Base-by-base conservation (phyloP, 2,113 vertebrate species). In the Empidonax alnorum region DNA sequence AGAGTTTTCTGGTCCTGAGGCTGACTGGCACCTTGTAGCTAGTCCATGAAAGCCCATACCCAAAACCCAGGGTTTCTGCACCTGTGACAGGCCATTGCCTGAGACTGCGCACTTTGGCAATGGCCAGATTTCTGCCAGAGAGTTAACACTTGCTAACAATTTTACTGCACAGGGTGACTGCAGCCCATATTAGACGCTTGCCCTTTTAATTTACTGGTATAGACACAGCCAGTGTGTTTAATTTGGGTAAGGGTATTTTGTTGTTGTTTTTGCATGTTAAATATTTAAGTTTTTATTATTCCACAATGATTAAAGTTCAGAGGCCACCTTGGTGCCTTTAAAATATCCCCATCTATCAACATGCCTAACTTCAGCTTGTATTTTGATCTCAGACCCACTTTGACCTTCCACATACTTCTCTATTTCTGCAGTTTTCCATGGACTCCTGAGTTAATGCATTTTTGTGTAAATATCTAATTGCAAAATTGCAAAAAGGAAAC, bases 351-450 rank as follows among this genome's bases (percentile, higher is more conserved):
- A 56, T 44, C 31, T 62, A 81, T 39, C 10, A 84, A 76, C 28
- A 28, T 67, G 16, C 44, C 81, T 65, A 71, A 47, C 7, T 83
- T 88, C 39, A 84, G 44, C 46, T 81, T 71, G 18, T 31, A 73
- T 44, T 49, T 94, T 93, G n/a, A 83, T 22, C 82, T 69, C 62
- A 92, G 74, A 80, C 23, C 39, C 47, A 33, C 72, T 96, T 85
- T 79, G 91, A 88, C 37, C 52, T 92, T 92, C 65, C 72, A 85
- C 2, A 17, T 46, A 55, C 33, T 58, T 89, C 23, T 52, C 6
- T 19, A 17, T 69, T 91, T 84, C 83, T 63, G 67, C 72, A 63
- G 39, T 67, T 68, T 61, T 85, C 35, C 67, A 81, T 24, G 35
- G 49, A 77, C 27, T 63, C 19, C 76, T 61, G 78, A 90, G 58